phyloP scores from a whole-genome alignment of 2,888 invertebrate genomes.

The Imbricaverruca yamaguchii region DNA sequence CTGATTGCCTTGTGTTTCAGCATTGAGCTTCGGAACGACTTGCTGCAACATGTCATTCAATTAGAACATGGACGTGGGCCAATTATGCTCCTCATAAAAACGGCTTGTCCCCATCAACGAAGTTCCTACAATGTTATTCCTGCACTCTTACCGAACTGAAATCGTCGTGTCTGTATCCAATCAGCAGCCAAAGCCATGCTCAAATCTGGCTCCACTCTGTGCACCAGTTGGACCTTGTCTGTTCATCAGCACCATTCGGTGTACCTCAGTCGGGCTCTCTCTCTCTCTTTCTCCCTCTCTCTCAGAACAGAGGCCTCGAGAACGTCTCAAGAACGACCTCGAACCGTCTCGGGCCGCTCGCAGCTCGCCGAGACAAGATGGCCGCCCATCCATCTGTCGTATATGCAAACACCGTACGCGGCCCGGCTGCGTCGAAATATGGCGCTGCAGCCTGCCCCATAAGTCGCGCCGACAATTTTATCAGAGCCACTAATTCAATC shows the following conservation, averaged over 20 bases:
- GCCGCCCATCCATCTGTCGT: not conserved
- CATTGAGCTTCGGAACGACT: too few species aligned
- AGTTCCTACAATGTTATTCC: too few species aligned
- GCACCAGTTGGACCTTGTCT: too few species aligned
- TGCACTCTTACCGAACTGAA: too few species aligned
- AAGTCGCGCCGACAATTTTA: slow-evolving; percentile 15
- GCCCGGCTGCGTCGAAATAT: not conserved
- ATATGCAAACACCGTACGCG: not conserved
- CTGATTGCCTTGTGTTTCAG: too few species aligned
- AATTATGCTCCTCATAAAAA: too few species aligned
- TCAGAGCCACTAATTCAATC: slow-evolving; percentile 20
- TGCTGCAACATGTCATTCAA: too few species aligned
- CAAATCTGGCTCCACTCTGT: too few species aligned
- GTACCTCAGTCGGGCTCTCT: not conserved
- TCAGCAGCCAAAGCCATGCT: too few species aligned
- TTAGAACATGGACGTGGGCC: too few species aligned
- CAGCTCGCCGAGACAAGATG: not conserved
- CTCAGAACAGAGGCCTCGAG: not conserved
- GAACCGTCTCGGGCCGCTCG: not conserved
- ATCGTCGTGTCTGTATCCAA: too few species aligned
- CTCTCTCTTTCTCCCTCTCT: not conserved
- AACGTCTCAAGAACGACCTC: not conserved
- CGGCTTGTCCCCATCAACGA: too few species aligned
- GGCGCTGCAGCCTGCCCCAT: slow-evolving; percentile 2
- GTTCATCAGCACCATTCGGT: not conserved